Evolutionary conservation across 2,888 invertebrate genomes (phyloP).

Genomic region (Leptarthrus brevirostris): DNA sequence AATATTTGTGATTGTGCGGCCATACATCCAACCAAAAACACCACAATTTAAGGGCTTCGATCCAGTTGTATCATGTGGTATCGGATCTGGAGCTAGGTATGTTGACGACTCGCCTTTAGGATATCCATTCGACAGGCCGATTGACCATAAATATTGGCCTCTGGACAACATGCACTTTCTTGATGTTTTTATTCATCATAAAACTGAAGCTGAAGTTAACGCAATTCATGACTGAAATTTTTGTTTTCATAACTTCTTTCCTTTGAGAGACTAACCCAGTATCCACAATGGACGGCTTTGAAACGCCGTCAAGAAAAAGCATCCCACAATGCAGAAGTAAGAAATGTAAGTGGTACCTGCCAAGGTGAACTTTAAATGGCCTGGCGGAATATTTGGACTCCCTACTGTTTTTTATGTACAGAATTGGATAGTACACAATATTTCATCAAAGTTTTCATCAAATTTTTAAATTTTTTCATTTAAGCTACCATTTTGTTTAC

Average conservation of each 20-base stretch:
- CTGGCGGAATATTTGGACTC: too few relatives aligned
- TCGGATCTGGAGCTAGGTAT: conserved; percentile 67
- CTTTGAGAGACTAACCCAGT: too few relatives aligned
- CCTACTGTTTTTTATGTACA: too few relatives aligned
- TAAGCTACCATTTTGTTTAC: too few relatives aligned
- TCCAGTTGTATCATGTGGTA: conserved; percentile 69
- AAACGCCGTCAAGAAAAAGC: too few relatives aligned
- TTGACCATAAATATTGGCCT: conserved; percentile 72
- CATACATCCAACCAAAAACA: conserved; percentile 67
- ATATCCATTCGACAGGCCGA: conserved; percentile 80
- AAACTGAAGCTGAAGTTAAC: conserved; percentile 67
- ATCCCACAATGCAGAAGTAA: too few relatives aligned
- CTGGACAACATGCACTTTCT: conserved; percentile 76
- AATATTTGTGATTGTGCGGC: conserved; percentile 72
- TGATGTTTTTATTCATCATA: conserved; percentile 76
- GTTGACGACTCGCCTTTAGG: conserved; percentile 71
- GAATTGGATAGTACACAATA: too few relatives aligned
- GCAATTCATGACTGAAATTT: conserved; percentile 59
- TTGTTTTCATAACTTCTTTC: not conserved
- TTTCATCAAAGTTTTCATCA: too few relatives aligned
- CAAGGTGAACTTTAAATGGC: too few relatives aligned
- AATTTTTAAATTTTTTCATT: too few relatives aligned
- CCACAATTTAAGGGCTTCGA: conserved; percentile 68
- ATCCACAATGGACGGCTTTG: too few relatives aligned
- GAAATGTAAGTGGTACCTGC: too few relatives aligned